A percentile compares a stretch with the other conserved stretches of the same genome.
Conservation (phyloP, 2,113 vertebrate species). For the Antechinus stuartii region DNA sequence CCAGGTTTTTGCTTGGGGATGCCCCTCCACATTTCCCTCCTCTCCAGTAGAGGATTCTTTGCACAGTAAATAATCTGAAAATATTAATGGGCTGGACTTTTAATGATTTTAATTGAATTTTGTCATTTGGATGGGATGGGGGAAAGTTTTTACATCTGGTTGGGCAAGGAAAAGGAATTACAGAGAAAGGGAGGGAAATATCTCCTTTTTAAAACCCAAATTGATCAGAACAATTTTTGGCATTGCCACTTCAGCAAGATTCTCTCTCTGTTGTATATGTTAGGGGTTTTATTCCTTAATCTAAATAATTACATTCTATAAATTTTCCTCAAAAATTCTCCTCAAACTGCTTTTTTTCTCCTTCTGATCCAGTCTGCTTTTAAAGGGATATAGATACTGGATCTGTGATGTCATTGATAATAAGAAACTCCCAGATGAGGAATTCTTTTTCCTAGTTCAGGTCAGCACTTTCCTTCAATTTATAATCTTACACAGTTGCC, state of each 20-base stretch:
- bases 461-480: background rate
- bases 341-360: background rate
- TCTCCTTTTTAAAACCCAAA: background rate
- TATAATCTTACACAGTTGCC: background rate
- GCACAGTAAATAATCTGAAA: background rate
- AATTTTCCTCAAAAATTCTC: background rate
- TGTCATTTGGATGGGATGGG: slow-evolving; percentile 1
- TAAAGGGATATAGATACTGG: background rate
- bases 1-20: background rate
- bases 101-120: slow-evolving; percentile 19
- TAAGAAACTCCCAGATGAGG: background rate
- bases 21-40: background rate
- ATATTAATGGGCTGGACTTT: background rate
- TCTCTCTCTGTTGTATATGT: background rate
- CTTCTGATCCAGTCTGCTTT: background rate
- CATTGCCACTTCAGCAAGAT: no score
- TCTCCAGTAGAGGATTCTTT: background rate
- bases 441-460: background rate
- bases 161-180: background rate
- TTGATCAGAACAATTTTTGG: background rate
- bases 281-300: background rate
- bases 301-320: background rate
- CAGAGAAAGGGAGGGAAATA: background rate
- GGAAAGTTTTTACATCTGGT: slow-evolving; percentile 9
- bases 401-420: background rate